Evolutionary conservation across 2,797 vertebrate genomes (phyloP).

Genomic region (Hoplostethus mediterraneus): DNA sequence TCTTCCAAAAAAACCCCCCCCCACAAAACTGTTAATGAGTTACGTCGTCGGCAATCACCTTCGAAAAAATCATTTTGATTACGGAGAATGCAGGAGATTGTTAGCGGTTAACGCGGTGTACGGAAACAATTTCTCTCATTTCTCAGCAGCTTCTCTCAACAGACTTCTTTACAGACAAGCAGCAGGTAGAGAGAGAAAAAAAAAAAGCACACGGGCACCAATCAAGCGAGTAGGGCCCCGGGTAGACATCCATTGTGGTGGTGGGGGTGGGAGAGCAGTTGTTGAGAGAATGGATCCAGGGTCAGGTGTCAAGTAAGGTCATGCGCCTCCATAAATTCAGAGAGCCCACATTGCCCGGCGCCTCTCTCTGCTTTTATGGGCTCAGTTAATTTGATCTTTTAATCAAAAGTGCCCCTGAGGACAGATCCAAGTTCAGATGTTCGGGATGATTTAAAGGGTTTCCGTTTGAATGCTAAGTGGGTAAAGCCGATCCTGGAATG

Average conservation of each 20-base stretch:
- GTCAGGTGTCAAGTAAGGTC: slow-evolving; percentile 65
- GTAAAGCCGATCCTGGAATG: slow-evolving; percentile 60
- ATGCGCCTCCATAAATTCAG: slow-evolving; percentile 77
- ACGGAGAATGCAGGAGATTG: slow-evolving; percentile 20
- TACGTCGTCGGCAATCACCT: slow-evolving; percentile 31
- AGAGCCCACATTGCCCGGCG: slow-evolving; percentile 47
- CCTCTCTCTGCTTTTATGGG: slow-evolving; percentile 77
- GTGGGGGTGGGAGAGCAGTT: slow-evolving; percentile 37
- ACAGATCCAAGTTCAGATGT: slow-evolving; percentile 77
- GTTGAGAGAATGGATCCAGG: slow-evolving; percentile 67
- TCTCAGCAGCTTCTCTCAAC: slow-evolving; percentile 22
- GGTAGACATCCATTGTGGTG: slow-evolving; percentile 56
- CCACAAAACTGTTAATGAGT: slow-evolving; percentile 52
- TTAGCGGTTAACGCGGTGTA: slow-evolving; percentile 21
- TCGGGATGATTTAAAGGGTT: slow-evolving; percentile 73
- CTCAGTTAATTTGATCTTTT: slow-evolving; percentile 81
- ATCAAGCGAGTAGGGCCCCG: slow-evolving; percentile 49
- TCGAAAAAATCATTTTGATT: slow-evolving; percentile 14
- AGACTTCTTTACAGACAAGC: slow-evolving; percentile 36
- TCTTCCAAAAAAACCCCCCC: background rate
- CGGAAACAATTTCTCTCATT: slow-evolving; percentile 11
- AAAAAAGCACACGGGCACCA: slow-evolving; percentile 39
- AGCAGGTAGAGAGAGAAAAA: slow-evolving; percentile 41
- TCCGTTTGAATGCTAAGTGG: slow-evolving; percentile 70
- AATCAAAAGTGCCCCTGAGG: slow-evolving; percentile 77